These are phyloP conservation scores for Lysiphlebus fabarum DNA, from an alignment of 1,140 invertebrate species.

Conservation along the genomic window DNA sequence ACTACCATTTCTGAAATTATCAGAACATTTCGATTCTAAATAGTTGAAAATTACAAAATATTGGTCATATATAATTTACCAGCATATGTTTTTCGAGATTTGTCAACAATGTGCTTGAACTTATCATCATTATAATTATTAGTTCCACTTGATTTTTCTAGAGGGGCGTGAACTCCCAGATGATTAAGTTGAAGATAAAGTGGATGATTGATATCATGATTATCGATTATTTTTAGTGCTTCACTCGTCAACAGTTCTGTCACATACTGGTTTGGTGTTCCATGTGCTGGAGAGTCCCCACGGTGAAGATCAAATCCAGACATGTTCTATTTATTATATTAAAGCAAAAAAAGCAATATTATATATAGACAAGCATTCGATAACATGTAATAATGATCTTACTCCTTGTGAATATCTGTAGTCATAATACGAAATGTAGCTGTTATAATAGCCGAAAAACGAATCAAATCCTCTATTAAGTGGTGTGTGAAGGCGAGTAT, in stretches of 20 bases:
- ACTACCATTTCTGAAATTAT: slow-evolving; percentile 64
- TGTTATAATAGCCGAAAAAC: slow-evolving; percentile 65
- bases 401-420: slow-evolving; percentile 56
- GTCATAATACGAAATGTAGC: slow-evolving; percentile 64
- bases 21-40: neutral
- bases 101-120: slow-evolving; percentile 61
- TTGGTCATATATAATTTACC: slow-evolving; percentile 46
- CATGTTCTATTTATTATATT: slow-evolving; percentile 46
- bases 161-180: slow-evolving; percentile 64
- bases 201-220: slow-evolving; percentile 59
- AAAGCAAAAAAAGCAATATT: neutral
- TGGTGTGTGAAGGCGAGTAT: slow-evolving; percentile 61
- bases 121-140: slow-evolving; percentile 62
- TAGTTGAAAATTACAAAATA: too few relatives aligned
- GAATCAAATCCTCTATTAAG: slow-evolving; percentile 64
- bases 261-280: slow-evolving; percentile 63
- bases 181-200: slow-evolving; percentile 70
- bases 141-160: slow-evolving; percentile 61
- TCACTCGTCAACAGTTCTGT: slow-evolving; percentile 69
- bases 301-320: slow-evolving; percentile 57
- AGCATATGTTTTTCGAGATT: slow-evolving; percentile 65
- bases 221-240: slow-evolving; percentile 59
- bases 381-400: slow-evolving; percentile 12
- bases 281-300: slow-evolving; percentile 59
- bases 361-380: neutral